Conservation (phyloP, 2,888 invertebrate species). For the Coecobrya sp. region DNA sequence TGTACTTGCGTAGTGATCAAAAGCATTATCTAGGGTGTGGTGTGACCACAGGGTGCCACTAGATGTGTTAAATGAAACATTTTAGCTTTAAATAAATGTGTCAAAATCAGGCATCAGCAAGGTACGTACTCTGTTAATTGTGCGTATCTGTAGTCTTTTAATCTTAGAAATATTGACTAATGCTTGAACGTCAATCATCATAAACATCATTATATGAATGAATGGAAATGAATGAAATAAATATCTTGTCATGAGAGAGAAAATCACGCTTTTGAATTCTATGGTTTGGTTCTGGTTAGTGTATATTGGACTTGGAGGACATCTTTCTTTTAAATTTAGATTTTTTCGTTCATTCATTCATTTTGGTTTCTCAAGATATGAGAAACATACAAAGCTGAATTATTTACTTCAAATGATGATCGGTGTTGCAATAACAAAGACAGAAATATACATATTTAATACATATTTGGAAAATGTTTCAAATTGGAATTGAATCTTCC, state of each 20-base stretch:
- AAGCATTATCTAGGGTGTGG: constrained; percentile 30
- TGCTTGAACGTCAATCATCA: constrained; percentile 18
- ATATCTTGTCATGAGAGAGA: neutral
- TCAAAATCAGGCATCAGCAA: constrained; percentile 58
- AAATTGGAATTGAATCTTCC: neutral
- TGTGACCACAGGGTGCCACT: constrained; percentile 49
- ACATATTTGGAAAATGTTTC: neutral
- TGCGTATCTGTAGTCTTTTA: neutral
- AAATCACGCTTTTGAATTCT: neutral
- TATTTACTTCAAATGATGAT: neutral
- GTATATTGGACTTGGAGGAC: neutral
- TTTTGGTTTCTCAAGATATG: neutral
- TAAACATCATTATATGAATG: neutral
- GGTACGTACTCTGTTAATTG: neutral
- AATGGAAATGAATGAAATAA: constrained; percentile 7
- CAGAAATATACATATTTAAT: neutral
- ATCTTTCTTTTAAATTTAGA: neutral
- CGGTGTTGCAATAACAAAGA: neutral
- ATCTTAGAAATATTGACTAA: neutral
- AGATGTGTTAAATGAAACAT: constrained; percentile 70
- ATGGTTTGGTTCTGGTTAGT: neutral
- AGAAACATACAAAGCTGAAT: neutral
- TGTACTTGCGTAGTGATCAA: no score
- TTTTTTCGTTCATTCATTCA: neutral
- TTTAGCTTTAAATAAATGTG: constrained; percentile 63